Evolutionary conservation across 1,140 invertebrate species (phyloP), one percentile per base, ranked within the genome.

Genomic region (Temnothorax curvispinosus): DNA sequence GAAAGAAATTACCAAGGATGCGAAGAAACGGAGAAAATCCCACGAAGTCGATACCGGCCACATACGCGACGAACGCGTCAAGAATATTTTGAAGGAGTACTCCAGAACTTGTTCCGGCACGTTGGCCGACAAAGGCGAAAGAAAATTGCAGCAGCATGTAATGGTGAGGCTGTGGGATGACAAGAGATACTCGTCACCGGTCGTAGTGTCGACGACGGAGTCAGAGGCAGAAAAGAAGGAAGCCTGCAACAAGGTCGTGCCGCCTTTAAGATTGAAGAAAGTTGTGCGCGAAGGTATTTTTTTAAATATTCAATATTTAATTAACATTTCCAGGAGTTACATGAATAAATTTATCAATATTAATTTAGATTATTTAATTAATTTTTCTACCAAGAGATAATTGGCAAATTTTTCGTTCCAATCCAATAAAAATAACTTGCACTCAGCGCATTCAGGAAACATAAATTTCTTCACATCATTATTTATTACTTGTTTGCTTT

Each of bases 251-350:
- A 94, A 93, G 64, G 78, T 91, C 3, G 93, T 94, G 18, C 93
- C 93, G 0, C 93, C 93, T 7, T 85, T 94, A 35, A 85, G 91
- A 54, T 5, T 94, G 58, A 94, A 94, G 50, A 94, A 94, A 64
- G 54, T 94, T 44, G 32, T 71, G 9, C 67, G 56, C 1, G 54
- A 85, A 87, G 76, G 90, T 91, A 87, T 0, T 50, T 35, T 15
- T 21, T 15, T 27, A 27, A 27, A 60, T 21, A 65, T 52, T 50
- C n/a, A 9, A 80, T 21, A 8, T 38, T 64, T 32, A n/a, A 13
- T 64, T 35, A 47, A 35, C 21, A 8, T 47, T 47, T 44, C 1
- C 11, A 56, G 2, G 11, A 18, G 18, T 44, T 13, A 41, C 38
- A 7, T 2, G n/a, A 67, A 44, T n/a, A 67, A 67, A 21, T 65